Conservation (phyloP, 2,888 invertebrate genomes). For the Drosophila niveifrons region DNA sequence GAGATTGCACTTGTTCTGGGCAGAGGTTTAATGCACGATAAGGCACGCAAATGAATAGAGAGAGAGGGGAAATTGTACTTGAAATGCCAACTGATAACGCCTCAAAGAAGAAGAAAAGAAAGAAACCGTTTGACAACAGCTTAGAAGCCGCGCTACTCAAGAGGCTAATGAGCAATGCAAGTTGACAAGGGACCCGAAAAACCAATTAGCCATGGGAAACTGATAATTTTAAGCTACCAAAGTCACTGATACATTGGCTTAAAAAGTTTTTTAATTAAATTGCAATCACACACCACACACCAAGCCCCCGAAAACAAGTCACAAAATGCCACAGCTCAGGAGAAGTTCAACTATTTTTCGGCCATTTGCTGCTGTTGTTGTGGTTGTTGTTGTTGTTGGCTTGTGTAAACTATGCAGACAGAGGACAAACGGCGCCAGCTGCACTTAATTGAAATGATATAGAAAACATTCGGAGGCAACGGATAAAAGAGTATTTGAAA, state of each 20-base stretch:
- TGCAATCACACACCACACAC: slow-evolving; percentile 47
- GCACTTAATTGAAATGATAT: slow-evolving; percentile 54
- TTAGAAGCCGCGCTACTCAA: slow-evolving; percentile 7
- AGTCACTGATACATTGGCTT: slow-evolving; percentile 31
- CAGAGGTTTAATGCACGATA: slow-evolving; percentile 72
- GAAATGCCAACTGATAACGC: slow-evolving; percentile 55
- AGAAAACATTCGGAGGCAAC: neutral
- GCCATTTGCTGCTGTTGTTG: slow-evolving; percentile 2
- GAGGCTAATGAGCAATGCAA: slow-evolving; percentile 50
- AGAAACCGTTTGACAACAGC: slow-evolving; percentile 13
- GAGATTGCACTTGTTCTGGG: slow-evolving; percentile 57
- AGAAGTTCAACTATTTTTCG: slow-evolving; percentile 28
- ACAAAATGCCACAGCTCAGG: slow-evolving; percentile 17
- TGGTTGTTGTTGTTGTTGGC: neutral
- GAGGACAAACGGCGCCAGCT: slow-evolving; percentile 38
- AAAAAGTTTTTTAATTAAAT: slow-evolving; percentile 61
- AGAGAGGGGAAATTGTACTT: slow-evolving; percentile 34
- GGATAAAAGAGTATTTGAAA: neutral
- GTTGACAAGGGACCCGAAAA: slow-evolving; percentile 31
- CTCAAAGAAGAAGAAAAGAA: neutral
- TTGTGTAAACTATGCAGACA: slow-evolving; percentile 53
- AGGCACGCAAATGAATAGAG: slow-evolving; percentile 20
- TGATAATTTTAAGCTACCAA: slow-evolving; percentile 31
- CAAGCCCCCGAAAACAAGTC: slow-evolving; percentile 21
- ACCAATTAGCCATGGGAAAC: slow-evolving; percentile 36